Percentiles rank a stretch among this genome's conserved stretches.
phyloP scores from a whole-genome alignment of 2,113 vertebrate species.

The Hoplias malabaricus region DNA sequence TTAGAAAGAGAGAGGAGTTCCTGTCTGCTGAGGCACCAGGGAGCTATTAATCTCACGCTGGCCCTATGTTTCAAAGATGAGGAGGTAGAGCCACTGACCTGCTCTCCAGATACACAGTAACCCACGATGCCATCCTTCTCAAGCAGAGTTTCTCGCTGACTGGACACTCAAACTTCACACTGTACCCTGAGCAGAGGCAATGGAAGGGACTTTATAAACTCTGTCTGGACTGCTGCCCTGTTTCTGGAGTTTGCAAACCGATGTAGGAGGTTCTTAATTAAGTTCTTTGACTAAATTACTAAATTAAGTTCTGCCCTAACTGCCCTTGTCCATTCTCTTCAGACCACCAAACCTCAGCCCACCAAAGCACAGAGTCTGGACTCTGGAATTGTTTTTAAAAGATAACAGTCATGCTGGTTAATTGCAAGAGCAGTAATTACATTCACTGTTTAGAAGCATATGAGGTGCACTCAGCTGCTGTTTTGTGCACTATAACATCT shows the following conservation, averaged over 20 bases:
- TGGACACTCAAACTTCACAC: background rate
- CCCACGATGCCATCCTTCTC: background rate
- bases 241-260: background rate
- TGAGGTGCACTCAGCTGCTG: background rate
- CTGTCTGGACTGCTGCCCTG: background rate
- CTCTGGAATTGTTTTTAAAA: background rate
- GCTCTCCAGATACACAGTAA: background rate
- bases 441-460: background rate
- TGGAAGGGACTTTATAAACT: background rate
- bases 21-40: conserved; percentile 28
- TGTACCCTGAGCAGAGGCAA: background rate
- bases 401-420: background rate
- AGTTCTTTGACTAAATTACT: background rate
- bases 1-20: conserved; percentile 36
- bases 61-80: conserved; percentile 28
- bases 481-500: background rate
- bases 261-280: background rate
- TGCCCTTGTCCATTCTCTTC: background rate
- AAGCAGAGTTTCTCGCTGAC: background rate
- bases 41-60: conserved; percentile 43
- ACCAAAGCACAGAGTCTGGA: background rate
- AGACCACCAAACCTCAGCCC: background rate
- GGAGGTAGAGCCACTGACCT: conserved; percentile 8
- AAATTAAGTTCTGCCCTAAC: background rate
- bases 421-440: background rate